Base-by-base conservation (phyloP, 1,140 invertebrate species). In the Drosophila tristis region DNA sequence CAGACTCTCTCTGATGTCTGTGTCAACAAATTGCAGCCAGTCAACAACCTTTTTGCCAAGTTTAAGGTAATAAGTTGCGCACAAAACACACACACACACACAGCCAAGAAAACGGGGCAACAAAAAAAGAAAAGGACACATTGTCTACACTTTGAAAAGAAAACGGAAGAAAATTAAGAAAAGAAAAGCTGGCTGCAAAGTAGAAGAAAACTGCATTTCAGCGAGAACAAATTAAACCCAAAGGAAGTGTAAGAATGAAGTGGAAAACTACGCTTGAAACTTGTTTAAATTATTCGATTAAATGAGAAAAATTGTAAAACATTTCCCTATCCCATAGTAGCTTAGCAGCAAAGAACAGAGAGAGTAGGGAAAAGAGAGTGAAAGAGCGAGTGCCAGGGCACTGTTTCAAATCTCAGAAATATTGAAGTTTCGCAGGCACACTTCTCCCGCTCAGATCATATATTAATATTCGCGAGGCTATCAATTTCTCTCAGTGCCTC, bases 21-120 rank as follows among this genome's bases (percentile, higher is more conserved):
- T 39, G 78, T 60, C 74, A 78, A 77, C 78, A 82, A 81, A 82
- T 82, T 81, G 79, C 78, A 74, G 74, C 63, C 84, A 89, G 84
- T 89, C 84, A 89, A 90, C 84, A 89, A 89, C 84, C 84, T 89
- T 77, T 78, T 63, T 61, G 72, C 53, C 78, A 82, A 89, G 82
- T 89, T 89, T 87, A 82, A 86, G 82, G 70, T 89, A 86, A 87
- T 86, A 81, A 86, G 81, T 75, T 70, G 44, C 15, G 53, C 74
- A 70, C 64, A 70, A 70, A 70, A 68, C 64, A 39, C 31, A 35
- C 31, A 11, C 31, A 9, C 9, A 8, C 8, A 9, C 31, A 25
- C 23, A 25, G 23, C 9, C 31, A 65, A 44, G 64, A 31, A 23
- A 66, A 44, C 16, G 26, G 49, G 16, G 50, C 49, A 48, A 70